Evolutionary conservation across 1,140 invertebrate species (phyloP), one percentile per base, ranked within the genome.

Genomic region (Neodiprion virginianus): DNA sequence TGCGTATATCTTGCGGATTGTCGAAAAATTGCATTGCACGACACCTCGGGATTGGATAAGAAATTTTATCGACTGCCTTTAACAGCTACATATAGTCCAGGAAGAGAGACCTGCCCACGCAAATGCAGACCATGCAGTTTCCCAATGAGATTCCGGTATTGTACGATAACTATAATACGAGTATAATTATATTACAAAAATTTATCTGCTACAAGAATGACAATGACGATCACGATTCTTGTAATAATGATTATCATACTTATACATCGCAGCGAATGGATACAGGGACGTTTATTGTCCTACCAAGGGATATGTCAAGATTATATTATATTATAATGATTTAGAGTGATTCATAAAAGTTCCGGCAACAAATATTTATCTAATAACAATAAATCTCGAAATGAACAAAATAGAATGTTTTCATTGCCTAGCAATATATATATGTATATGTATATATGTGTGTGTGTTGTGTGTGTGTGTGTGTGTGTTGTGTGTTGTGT

Each of bases 251-350:
- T 61, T 21, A 17, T 14, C 21, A 14, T 12, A 65, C 14, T 49
- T n/a, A 61, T 66, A 72, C 48, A 40, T 40, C 28, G 28, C 73
- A 48, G 9, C 10, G 73, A 74, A 53, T 12, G 17, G 8, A 21
- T 65, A 12, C 71, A 50, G 49, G 67, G 67, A 72, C 78, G 74
- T 79, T 79, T 79, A 79, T 75, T 72, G 67, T 76, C 75, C 74
- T 77, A 74, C 73, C 75, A 69, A 66, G 74, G 71, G 65, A 67
- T 23, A 76, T 53, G 79, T 80, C 80, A 77, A 80, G 82, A 82
- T 81, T 84, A 79, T 82, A 81, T 80, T 82, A 84, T 79, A 81
- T 76, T 84, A 81, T 84, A 83, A 82, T 83, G 82, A 82, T 79
- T 82, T 78, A 75, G 82, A 80, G 78, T 17, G 65, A 74, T 48